Percentiles rank a stretch among this genome's conserved stretches.
phyloP scores from a whole-genome alignment of 2,797 vertebrate species.

The Lophius americanus region DNA sequence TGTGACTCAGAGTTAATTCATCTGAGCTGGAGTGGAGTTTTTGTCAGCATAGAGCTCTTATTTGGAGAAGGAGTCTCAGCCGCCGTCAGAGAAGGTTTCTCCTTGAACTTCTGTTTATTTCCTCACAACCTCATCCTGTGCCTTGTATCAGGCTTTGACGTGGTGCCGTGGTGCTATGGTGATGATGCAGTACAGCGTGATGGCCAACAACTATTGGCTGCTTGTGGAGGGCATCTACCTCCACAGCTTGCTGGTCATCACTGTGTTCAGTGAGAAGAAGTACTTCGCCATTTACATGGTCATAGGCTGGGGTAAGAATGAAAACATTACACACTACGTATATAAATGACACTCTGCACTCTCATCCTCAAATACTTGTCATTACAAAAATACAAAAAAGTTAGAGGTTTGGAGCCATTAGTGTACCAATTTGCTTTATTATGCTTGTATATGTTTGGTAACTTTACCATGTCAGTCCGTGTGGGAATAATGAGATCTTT shows the following conservation, averaged over 20 bases:
- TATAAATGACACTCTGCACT: no score
- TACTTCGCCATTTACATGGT: constrained; percentile 91
- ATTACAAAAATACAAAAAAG: no score
- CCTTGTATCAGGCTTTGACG: constrained; percentile 76
- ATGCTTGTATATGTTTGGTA: no score
- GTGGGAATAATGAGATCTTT: no score
- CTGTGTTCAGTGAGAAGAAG: constrained; percentile 88
- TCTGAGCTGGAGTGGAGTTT: constrained; percentile 1
- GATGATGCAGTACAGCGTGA: constrained; percentile 94
- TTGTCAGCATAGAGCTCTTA: neutral
- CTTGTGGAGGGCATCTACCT: constrained; percentile 95
- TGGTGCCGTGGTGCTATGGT: constrained; percentile 89
- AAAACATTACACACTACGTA: neutral
- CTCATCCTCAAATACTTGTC: no score
- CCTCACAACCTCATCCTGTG: neutral
- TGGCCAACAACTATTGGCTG: constrained; percentile 97
- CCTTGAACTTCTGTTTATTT: neutral
- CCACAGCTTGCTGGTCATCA: constrained; percentile 89
- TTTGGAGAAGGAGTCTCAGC: no score
- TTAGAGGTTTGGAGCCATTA: no score
- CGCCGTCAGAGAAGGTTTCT: neutral
- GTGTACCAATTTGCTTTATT: no score
- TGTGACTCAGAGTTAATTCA: constrained; percentile 4
- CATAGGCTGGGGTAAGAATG: constrained; percentile 93
- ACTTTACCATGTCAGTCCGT: no score